phyloP scores from a whole-genome alignment of 2,888 invertebrate species.

The Monopis laevigella region DNA sequence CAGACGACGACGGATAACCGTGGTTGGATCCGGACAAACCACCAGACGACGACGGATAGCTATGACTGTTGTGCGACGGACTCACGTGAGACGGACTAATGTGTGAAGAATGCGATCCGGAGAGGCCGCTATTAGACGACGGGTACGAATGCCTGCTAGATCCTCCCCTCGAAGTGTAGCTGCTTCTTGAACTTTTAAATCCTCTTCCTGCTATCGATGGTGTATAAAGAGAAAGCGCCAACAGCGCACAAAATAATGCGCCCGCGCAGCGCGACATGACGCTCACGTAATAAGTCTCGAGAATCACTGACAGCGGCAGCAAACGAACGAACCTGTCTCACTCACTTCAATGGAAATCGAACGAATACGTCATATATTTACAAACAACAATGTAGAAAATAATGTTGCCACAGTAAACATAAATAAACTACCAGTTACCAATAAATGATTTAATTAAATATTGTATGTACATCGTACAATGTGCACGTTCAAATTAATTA shows the following conservation, averaged over 20 bases:
- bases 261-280: constrained; percentile 31
- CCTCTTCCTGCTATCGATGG: constrained; percentile 26
- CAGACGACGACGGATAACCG: constrained; percentile 20
- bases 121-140: constrained; percentile 13
- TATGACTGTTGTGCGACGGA: constrained; percentile 22
- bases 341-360: too few relatives aligned
- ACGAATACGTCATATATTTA: too few relatives aligned
- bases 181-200: constrained; percentile 19
- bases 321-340: too few relatives aligned
- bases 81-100: constrained; percentile 9
- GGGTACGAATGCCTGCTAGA: constrained; percentile 16
- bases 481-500: too few relatives aligned
- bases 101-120: constrained; percentile 9
- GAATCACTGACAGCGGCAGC: too few relatives aligned
- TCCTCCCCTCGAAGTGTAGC: constrained; percentile 13
- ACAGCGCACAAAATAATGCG: constrained; percentile 32
- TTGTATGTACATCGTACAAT: too few relatives aligned
- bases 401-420: too few relatives aligned
- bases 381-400: too few relatives aligned
- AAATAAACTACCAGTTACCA: too few relatives aligned
- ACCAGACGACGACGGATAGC: constrained; percentile 34
- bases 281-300: constrained; percentile 21
- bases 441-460: too few relatives aligned
- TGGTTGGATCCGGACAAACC: constrained; percentile 14
- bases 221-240: constrained; percentile 29